These are phyloP conservation scores for Gymnothorax reevesii DNA, from an alignment of 2,797 vertebrate species.

Conservation along the genomic window DNA sequence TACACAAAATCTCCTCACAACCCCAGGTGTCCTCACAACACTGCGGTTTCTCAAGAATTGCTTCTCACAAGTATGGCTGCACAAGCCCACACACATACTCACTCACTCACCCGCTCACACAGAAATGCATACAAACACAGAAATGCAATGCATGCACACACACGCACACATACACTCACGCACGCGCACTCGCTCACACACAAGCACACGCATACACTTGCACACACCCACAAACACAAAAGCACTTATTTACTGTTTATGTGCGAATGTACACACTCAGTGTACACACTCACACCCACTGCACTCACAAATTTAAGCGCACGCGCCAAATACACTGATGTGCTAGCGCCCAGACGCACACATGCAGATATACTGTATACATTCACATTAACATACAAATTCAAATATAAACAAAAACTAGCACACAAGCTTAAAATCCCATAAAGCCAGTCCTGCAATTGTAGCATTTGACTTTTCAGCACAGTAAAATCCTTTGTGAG, in stretches of 20 bases:
- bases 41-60: too few relatives aligned
- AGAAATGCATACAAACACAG: neutral
- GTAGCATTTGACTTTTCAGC: neutral
- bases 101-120: neutral
- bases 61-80: too few relatives aligned
- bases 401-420: neutral
- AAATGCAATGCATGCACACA: neutral
- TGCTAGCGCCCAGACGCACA: too few relatives aligned
- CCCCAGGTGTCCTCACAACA: too few relatives aligned
- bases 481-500: neutral
- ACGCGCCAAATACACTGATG: neutral
- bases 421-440: neutral
- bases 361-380: too few relatives aligned
- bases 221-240: neutral
- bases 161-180: neutral
- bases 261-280: neutral
- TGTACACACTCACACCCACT: neutral
- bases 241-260: too few relatives aligned
- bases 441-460: neutral
- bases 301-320: too few relatives aligned
- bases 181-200: neutral
- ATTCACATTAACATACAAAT: neutral
- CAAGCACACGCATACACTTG: neutral
- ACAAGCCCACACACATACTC: neutral
- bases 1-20: too few relatives aligned